These are phyloP conservation scores for Psylliodes chrysocephalus DNA, from an alignment of 2,888 invertebrate species.

Conservation along the genomic window DNA sequence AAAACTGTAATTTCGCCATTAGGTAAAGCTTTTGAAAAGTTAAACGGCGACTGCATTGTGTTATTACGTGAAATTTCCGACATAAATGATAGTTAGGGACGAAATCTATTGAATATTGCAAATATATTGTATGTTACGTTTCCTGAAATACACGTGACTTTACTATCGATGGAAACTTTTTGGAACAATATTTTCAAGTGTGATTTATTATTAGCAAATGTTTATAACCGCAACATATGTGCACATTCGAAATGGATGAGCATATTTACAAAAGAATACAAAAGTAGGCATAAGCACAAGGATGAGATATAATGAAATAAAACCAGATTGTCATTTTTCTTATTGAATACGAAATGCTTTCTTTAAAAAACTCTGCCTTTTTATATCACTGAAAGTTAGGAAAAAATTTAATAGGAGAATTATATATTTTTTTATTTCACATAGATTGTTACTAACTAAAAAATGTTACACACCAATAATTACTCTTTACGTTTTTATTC, in stretches of 20 bases:
- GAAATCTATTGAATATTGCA: constrained; percentile 4
- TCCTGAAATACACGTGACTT: constrained; percentile 6
- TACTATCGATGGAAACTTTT: constrained; percentile 2
- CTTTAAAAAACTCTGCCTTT: too few species aligned
- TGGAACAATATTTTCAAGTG: background rate
- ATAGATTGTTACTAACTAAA: too few species aligned
- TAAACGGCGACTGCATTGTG: constrained; percentile 1
- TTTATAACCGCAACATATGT: background rate
- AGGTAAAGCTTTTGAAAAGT: background rate
- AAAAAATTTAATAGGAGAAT: too few species aligned
- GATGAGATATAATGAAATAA: too few species aligned
- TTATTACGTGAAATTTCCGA: background rate
- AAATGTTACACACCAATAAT: too few species aligned
- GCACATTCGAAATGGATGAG: background rate
- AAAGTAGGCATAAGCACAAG: too few species aligned
- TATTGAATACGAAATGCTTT: too few species aligned
- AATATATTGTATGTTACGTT: constrained; percentile 8
- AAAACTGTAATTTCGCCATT: constrained; percentile 4
- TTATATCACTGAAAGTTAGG: too few species aligned
- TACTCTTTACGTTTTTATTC: too few species aligned
- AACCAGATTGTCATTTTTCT: too few species aligned
- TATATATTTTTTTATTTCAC: too few species aligned
- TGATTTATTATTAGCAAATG: constrained; percentile 8
- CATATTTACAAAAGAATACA: background rate
- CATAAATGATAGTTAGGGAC: constrained; percentile 4